Conservation (phyloP, 2,113 vertebrate species). For the Holacanthus passer region DNA sequence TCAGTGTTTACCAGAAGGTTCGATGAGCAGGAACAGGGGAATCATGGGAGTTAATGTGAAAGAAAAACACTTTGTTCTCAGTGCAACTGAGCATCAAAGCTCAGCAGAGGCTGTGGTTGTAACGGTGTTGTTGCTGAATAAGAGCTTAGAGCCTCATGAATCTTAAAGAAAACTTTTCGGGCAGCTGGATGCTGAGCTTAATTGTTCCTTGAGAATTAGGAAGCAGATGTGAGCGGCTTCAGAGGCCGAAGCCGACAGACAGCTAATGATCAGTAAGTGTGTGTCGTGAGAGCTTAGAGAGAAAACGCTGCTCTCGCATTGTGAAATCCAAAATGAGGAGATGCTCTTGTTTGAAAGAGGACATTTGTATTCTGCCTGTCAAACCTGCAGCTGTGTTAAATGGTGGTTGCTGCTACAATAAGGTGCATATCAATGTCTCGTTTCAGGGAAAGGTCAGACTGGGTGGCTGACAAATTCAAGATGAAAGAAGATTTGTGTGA, state of each 20-base stretch:
- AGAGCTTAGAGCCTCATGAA: constrained; percentile 1
- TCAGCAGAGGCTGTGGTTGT: background rate
- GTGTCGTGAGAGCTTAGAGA: background rate
- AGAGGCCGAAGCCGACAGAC: background rate
- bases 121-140: background rate
- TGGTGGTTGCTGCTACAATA: background rate
- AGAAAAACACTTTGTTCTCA: no score
- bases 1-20: background rate
- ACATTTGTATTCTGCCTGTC: background rate
- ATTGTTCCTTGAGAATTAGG: background rate
- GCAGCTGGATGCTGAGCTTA: background rate
- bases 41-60: background rate
- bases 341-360: background rate
- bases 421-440: constrained; percentile 13
- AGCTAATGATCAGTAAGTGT: constrained; percentile 18
- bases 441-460: constrained; percentile 26
- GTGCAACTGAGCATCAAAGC: background rate
- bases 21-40: background rate
- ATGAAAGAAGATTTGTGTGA: constrained; percentile 51
- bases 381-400: background rate
- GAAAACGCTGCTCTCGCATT: background rate
- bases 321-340: background rate
- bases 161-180: background rate
- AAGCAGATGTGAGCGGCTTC: constrained; percentile 4
- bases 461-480: constrained; percentile 19